A percentile compares a stretch with the other conserved stretches of the same genome.
Evolutionary conservation across 2,888 invertebrate species (phyloP).

Genomic region (Epinotia bilunana): DNA sequence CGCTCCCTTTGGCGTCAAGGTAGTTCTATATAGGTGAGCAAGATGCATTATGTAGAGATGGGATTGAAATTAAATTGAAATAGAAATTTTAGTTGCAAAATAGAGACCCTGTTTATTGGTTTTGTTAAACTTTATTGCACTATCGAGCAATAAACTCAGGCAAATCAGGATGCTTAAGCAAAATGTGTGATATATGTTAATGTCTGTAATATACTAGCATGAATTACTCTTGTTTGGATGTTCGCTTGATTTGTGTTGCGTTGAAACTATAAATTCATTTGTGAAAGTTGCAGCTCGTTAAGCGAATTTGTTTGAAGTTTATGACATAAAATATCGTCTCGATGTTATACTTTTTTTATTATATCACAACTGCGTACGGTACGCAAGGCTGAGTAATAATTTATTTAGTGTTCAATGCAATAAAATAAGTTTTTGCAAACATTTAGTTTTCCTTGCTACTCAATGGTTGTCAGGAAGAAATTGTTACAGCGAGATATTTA

Average conservation of each 20-base stretch:
- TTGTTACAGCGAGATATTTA: too few relatives aligned
- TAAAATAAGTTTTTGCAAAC: too few relatives aligned
- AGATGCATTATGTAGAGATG: neutral
- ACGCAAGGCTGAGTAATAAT: too few relatives aligned
- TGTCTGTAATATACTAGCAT: neutral
- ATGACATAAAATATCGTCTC: neutral
- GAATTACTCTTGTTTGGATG: conserved; percentile 9
- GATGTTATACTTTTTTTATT: neutral
- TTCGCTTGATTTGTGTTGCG: neutral
- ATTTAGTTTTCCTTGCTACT: too few relatives aligned
- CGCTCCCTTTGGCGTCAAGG: neutral
- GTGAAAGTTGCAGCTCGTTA: neutral
- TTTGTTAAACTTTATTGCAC: conserved; percentile 36
- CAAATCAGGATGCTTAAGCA: conserved; percentile 15
- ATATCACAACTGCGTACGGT: neutral
- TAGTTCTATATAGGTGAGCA: neutral
- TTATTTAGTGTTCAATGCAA: too few relatives aligned
- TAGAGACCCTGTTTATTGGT: conserved; percentile 20
- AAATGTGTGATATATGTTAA: conserved; percentile 19
- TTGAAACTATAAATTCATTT: conserved; percentile 14
- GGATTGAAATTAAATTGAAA: neutral
- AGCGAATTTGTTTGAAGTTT: neutral
- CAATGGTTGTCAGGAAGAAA: too few relatives aligned
- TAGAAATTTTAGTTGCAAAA: neutral
- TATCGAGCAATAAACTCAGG: conserved; percentile 46